Conservation (phyloP, 2,113 vertebrate species). For the Varanus salvator region DNA sequence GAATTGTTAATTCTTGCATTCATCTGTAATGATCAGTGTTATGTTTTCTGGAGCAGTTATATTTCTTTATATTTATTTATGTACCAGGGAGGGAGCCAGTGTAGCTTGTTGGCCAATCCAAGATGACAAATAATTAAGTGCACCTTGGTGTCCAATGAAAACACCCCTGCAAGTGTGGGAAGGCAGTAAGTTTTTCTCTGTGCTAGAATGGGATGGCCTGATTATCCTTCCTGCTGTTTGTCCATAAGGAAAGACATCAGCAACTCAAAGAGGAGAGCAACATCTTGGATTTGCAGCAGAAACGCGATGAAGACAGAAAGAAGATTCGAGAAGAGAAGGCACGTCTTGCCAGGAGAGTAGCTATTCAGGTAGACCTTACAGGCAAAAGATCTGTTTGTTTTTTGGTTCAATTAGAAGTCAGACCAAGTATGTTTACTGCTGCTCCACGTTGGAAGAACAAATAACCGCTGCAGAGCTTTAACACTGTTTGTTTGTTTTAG, state of each 20-base stretch:
- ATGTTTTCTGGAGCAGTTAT: conserved; percentile 43
- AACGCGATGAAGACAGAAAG: conserved; percentile 81
- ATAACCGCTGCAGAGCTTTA: background rate
- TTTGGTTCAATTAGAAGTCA: background rate
- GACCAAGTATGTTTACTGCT: background rate
- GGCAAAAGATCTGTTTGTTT: background rate
- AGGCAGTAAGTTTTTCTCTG: background rate
- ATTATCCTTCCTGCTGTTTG: background rate
- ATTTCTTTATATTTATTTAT: conserved; percentile 55
- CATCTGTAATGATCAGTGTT: background rate
- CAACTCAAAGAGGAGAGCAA: conserved; percentile 68
- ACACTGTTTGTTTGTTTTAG: conserved; percentile 57
- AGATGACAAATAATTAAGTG: conserved; percentile 34
- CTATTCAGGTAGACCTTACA: conserved; percentile 84
- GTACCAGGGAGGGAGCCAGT: conserved; percentile 35
- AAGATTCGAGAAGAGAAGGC: conserved; percentile 92
- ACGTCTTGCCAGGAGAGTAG: conserved; percentile 82
- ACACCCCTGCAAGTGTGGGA: background rate
- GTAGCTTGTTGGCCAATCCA: conserved; percentile 17
- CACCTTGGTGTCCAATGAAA: background rate
- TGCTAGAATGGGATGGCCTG: background rate
- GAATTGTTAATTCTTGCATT: background rate
- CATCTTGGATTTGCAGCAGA: conserved; percentile 71
- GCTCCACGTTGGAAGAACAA: background rate
- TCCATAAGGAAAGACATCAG: conserved; percentile 81